Evolutionary conservation across 2,888 invertebrate species (phyloP), one percentile per base, ranked within the genome.

Genomic region (Eurytoma adleriae): DNA sequence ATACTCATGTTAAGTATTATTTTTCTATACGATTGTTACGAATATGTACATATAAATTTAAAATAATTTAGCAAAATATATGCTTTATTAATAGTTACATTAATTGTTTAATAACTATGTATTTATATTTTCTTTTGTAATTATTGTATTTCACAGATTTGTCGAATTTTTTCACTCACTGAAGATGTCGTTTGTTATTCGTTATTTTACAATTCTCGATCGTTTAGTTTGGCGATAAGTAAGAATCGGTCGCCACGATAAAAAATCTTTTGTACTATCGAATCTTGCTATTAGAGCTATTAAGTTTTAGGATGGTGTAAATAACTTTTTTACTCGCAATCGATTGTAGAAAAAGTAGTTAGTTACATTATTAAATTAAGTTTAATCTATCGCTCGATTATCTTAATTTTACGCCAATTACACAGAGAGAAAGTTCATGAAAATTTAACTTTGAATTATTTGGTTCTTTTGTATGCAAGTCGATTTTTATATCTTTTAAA

Each of bases 281-380:
- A 72, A 68, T 76, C 48, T 71, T 80, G 67, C 70, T 71, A 59
- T 71, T 75, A 80, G 48, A 20, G 18, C 48, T 54, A 76, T 71
- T 80, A 71, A 76, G 75, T 80, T 80, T 75, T 71, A 80, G 61
- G 18, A 56, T 67, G 67, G 40, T 80, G 80, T 80, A 80, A 76
- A 80, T 80, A 80, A 71, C 64, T 80, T 80, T 80, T 80, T 71
- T 80, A 80, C 76, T 76, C 56, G 73, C 64, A 62, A 56, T 73
- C 62, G 79, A 79, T 79, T 79, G 62, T 79, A 79, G 68, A 20
- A 52, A 59, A 71, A 30, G 20, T 78, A 78, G 70, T 70, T 78
- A 72, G 56, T 30, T 78, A 72, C 27, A 61, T 69, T 62, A 40
- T 76, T 54, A 76, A 57, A 27, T 75, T 75, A 61, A 68, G 27